A percentile compares a stretch with the other conserved stretches of the same genome.
phyloP scores from a whole-genome alignment of 1,140 invertebrate genomes.

The Diorhabda elongata region DNA sequence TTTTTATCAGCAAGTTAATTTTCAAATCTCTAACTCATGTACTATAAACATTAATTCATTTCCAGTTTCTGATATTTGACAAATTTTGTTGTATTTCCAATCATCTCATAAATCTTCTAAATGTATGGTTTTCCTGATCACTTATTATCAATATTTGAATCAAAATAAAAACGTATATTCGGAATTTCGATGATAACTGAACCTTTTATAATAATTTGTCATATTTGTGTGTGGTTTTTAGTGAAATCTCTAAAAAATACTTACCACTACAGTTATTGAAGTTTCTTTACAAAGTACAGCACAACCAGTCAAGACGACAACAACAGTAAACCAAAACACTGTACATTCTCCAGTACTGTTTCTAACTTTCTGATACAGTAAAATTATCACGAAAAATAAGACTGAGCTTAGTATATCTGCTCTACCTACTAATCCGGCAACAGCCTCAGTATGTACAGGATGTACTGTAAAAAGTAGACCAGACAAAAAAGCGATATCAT shows the following conservation, averaged over 20 bases:
- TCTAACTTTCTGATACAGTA: constrained; percentile 55
- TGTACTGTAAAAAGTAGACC: constrained; percentile 85
- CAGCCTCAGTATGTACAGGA: constrained; percentile 94
- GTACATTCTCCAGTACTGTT: constrained; percentile 7
- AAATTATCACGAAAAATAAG: constrained; percentile 68
- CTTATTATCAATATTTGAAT: neutral
- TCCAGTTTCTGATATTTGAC: no score
- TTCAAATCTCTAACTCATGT: no score
- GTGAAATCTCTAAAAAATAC: constrained; percentile 36
- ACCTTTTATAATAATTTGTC: no score
- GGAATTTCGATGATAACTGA: no score
- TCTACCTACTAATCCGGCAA: constrained; percentile 92
- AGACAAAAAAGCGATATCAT: constrained; percentile 43
- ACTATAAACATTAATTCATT: no score
- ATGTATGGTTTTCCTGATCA: no score
- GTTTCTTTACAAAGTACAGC: constrained; percentile 91
- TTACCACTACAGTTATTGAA: constrained; percentile 83
- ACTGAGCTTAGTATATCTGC: constrained; percentile 83
- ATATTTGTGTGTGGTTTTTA: neutral
- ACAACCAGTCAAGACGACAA: constrained; percentile 52
- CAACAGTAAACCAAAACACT: constrained; percentile 36
- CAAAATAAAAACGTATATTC: neutral
- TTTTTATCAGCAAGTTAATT: no score
- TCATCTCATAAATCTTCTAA: no score
- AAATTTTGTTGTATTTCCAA: no score